Conservation (phyloP, 2,888 invertebrate species). For the Nymphalis c-album region DNA sequence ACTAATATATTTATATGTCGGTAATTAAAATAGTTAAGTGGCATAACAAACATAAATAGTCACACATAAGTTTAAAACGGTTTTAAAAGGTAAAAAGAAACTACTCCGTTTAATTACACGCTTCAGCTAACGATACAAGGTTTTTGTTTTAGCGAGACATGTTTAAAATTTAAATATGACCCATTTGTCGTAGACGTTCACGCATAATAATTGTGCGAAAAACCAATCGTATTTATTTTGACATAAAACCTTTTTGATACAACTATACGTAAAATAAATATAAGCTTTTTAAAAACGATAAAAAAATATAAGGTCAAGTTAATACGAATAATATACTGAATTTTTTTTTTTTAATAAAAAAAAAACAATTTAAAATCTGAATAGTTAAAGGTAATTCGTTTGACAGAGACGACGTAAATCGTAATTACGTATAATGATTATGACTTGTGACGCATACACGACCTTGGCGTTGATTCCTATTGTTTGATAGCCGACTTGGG, state of each 20-base stretch:
- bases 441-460: constrained; percentile 59
- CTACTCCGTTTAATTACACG: constrained; percentile 44
- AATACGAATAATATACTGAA: not conserved
- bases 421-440: constrained; percentile 68
- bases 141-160: constrained; percentile 54
- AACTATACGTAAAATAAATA: not conserved
- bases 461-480: constrained; percentile 73
- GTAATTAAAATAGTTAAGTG: constrained; percentile 37
- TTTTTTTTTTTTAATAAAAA: not conserved
- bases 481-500: constrained; percentile 59
- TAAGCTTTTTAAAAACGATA: not conserved
- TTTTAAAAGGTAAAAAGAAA: constrained; percentile 36
- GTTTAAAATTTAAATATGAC: constrained; percentile 33
- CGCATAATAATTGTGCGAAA: constrained; percentile 7
- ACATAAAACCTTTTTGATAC: too few species aligned
- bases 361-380: constrained; percentile 37
- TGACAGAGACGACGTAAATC: constrained; percentile 52
- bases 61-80: constrained; percentile 29
- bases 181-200: constrained; percentile 19
- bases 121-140: constrained; percentile 46
- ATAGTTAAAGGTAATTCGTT: constrained; percentile 46
- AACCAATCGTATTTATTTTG: not conserved
- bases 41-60: constrained; percentile 33
- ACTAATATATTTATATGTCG: constrained; percentile 33
- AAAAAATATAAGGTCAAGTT: not conserved